Evolutionary conservation across 2,797 vertebrate species (phyloP).

Genomic region (Botia kubotai): DNA sequence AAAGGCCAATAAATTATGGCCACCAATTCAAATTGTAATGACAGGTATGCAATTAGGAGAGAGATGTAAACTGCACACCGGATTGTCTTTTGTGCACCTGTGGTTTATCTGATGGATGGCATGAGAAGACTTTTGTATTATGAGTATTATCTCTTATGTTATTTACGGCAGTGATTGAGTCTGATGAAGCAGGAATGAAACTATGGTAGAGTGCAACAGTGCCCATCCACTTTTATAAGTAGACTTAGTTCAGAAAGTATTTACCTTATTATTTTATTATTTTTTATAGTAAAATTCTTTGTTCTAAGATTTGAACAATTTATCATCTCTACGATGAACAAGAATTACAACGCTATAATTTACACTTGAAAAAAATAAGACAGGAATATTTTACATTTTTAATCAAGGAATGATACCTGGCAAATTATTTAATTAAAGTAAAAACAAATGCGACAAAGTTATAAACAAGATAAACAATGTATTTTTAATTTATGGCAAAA

Average conservation of each 20-base stretch:
- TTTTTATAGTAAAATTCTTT: no score
- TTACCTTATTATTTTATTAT: neutral
- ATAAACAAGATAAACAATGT: no score
- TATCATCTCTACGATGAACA: no score
- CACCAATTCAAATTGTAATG: constrained; percentile 43
- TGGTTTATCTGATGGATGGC: constrained; percentile 5
- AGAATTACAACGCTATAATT: no score
- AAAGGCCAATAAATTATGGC: constrained; percentile 50
- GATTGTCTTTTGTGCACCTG: constrained; percentile 41
- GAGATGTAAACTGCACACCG: constrained; percentile 20
- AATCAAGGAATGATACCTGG: no score
- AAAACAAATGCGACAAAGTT: no score
- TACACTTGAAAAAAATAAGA: no score
- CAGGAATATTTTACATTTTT: no score
- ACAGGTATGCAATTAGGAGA: constrained; percentile 46
- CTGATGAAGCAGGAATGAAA: constrained; percentile 3
- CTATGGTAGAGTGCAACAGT: neutral
- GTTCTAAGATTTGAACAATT: no score
- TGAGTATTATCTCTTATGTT: constrained; percentile 7
- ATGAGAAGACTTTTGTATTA: constrained; percentile 15
- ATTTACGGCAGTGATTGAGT: constrained; percentile 3
- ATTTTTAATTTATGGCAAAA: no score
- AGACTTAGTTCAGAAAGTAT: neutral
- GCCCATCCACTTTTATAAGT: neutral
- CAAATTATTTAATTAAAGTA: no score